Evolutionary conservation across 2,888 invertebrate genomes (phyloP).

Genomic region (Dasypogon diadema): DNA sequence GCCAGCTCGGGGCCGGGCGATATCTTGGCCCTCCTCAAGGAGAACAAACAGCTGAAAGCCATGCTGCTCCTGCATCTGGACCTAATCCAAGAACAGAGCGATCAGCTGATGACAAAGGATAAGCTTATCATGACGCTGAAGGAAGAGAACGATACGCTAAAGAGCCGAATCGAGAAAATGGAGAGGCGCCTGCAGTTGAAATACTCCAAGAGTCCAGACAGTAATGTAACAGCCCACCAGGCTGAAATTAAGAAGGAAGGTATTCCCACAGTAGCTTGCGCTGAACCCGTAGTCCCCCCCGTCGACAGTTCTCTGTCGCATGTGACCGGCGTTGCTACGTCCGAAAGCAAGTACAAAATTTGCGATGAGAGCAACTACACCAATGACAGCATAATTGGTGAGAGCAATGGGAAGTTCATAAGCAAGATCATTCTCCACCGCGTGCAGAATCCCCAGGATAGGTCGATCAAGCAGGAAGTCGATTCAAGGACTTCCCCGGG

Average conservation of each 20-base stretch:
- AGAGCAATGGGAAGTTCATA: conserved; percentile 63
- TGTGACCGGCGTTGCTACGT: conserved; percentile 45
- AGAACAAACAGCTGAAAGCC: conserved; percentile 73
- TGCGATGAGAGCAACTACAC: conserved; percentile 50
- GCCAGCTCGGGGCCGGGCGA: conserved; percentile 59
- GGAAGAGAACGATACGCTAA: conserved; percentile 84
- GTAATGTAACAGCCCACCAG: background rate
- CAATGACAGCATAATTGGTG: conserved; percentile 61
- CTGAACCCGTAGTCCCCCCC: background rate
- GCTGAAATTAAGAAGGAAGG: background rate
- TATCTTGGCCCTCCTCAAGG: conserved; percentile 64
- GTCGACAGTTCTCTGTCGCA: background rate
- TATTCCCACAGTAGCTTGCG: background rate
- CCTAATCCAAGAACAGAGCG: conserved; percentile 90
- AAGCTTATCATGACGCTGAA: conserved; percentile 78
- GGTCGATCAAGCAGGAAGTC: conserved; percentile 47
- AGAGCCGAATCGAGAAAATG: conserved; percentile 63
- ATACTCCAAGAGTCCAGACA: conserved; percentile 53
- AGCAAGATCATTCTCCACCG: conserved; percentile 64
- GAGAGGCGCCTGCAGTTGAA: conserved; percentile 59
- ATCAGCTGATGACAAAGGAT: conserved; percentile 83
- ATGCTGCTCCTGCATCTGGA: conserved; percentile 86
- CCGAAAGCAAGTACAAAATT: conserved; percentile 63
- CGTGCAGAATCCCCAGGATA: conserved; percentile 58
- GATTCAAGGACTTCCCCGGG: background rate